Evolutionary conservation across 2,888 invertebrate species (phyloP).

Genomic region (Agrotis exclamationis): DNA sequence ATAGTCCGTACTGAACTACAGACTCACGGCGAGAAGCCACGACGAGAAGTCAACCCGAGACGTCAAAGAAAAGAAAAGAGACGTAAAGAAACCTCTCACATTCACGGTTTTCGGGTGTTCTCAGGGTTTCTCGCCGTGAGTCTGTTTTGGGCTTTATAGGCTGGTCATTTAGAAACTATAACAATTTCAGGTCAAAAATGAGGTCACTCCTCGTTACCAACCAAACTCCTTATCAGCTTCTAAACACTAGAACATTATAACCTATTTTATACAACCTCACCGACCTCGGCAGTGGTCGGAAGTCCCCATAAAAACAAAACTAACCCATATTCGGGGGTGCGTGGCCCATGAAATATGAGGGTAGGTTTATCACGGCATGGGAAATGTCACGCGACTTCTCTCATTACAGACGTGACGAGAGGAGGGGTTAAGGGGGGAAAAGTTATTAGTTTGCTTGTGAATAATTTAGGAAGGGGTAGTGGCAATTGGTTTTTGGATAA

Average conservation of each 20-base stretch:
- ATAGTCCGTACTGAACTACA: no score
- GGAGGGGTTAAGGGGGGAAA: background rate
- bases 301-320: slow-evolving; percentile 53
- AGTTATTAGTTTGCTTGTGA: slow-evolving; percentile 34
- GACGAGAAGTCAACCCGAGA: no score
- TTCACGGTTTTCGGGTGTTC: no score
- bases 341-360: slow-evolving; percentile 54
- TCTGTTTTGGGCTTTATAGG: no score
- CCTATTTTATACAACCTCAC: slow-evolving; percentile 25
- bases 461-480: slow-evolving; percentile 27
- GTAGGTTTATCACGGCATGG: slow-evolving; percentile 40
- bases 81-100: no score
- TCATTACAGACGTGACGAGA: slow-evolving; percentile 33
- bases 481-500: background rate
- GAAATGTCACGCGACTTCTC: slow-evolving; percentile 56
- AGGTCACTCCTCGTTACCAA: background rate
- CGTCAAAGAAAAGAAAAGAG: no score
- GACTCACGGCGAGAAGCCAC: no score
- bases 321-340: slow-evolving; percentile 63
- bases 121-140: no score
- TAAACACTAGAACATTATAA: slow-evolving; percentile 12
- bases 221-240: background rate
- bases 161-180: no score
- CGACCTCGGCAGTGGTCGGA: slow-evolving; percentile 58
- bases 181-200: background rate